phyloP scores from a whole-genome alignment of 1,140 invertebrate species.

The Eciton burchellii region DNA sequence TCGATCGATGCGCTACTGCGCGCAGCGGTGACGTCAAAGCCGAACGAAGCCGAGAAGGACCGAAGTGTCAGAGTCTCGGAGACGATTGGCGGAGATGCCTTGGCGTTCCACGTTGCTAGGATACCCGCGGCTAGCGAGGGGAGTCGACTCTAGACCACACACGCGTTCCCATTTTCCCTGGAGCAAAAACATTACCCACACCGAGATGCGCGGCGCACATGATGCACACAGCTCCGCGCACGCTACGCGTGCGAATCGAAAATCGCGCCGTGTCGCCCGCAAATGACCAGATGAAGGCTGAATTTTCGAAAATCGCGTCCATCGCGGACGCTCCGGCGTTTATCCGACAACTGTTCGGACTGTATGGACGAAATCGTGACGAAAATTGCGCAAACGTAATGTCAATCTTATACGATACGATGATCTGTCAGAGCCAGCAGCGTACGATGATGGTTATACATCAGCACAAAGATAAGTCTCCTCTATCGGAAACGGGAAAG shows the following conservation, averaged over 20 bases:
- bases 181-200: slow-evolving; percentile 84
- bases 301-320: slow-evolving; percentile 17
- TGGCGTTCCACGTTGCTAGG: slow-evolving; percentile 83
- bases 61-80: slow-evolving; percentile 70
- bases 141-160: slow-evolving; percentile 81
- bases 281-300: slow-evolving; percentile 7
- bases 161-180: slow-evolving; percentile 84
- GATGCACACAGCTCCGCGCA: slow-evolving; percentile 26
- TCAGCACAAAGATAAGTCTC: too few species aligned
- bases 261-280: slow-evolving; percentile 15
- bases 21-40: slow-evolving; percentile 78
- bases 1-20: slow-evolving; percentile 73
- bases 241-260: slow-evolving; percentile 43
- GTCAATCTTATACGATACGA: too few species aligned
- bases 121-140: slow-evolving; percentile 76
- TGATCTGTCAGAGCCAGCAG: too few species aligned
- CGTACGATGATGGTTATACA: too few species aligned
- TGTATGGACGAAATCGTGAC: too few species aligned
- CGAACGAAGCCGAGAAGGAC: slow-evolving; percentile 77
- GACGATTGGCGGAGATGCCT: slow-evolving; percentile 78
- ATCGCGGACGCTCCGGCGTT: too few species aligned
- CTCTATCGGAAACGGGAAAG: too few species aligned
- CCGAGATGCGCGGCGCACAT: slow-evolving; percentile 67
- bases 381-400: too few species aligned
- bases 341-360: too few species aligned